Evolutionary conservation across 2,888 invertebrate genomes (phyloP), one percentile per base, ranked within the genome.

Genomic region (Alentia gelatinosa): DNA sequence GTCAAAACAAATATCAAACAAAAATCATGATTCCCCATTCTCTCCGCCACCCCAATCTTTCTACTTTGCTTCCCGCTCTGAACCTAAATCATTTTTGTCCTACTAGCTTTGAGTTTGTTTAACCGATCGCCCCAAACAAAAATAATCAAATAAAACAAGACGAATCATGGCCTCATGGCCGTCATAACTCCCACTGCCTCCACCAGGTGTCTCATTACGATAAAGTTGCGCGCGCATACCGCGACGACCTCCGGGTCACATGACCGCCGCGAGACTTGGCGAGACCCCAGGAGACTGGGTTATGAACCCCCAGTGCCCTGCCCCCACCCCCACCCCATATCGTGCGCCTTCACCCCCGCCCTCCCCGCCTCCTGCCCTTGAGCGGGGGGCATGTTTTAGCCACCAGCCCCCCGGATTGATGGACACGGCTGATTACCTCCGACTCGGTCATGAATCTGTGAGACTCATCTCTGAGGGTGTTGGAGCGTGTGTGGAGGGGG

Each of bases 191-290:
- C 26, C 4, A 19, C n/a, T n/a, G 47, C 50, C 15, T 26, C 30
- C 86, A 30, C 86, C 86, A 86, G 86, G 86, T 86, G 86, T 86
- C 86, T 86, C 86, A 86, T 86, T 47, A 86, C 86, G 86, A 86
- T 86, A 86, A 86, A 86, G 86, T 42, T 86, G 47, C 86, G 86
- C 47, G 86, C 86, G 47, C 47, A 47, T 23, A 47, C 47, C 86
- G 86, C 7, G 86, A 47, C 86, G 86, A 86, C 86, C 86, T 86
- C 42, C 1, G 30, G 86, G 86, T 86, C 86, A 86, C 50, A 86
- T 86, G 33, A 86, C 50, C 47, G 47, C 30, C 30, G 79, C n/a
- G 79, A 63, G 63, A 63, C 63, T n/a, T 5, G 23, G 63, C 63
- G 63, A 79, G 26, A 4, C 12, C 68, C 33, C 30, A 19, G 3